phyloP scores from a whole-genome alignment of 2,113 vertebrate genomes.

The Otus sunia region DNA sequence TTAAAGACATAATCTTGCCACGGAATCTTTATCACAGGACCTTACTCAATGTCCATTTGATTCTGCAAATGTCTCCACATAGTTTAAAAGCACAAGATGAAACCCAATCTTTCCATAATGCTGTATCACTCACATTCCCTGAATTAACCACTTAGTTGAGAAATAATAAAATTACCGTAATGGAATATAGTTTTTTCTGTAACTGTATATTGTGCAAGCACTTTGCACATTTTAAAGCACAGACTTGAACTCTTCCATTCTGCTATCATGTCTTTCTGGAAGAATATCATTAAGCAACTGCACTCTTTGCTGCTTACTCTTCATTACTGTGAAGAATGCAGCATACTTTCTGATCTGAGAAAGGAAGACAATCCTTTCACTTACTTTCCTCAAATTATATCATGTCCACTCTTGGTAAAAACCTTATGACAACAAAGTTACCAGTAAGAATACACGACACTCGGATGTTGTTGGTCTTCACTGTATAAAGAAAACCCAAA shows the following conservation, averaged over 20 bases:
- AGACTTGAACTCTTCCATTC: not conserved
- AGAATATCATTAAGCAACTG: not conserved
- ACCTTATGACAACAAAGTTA: not conserved
- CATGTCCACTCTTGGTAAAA: not conserved
- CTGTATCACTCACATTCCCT: not conserved
- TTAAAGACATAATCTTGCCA: not conserved
- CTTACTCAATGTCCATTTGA: not conserved
- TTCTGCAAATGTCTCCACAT: not conserved
- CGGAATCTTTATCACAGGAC: not conserved
- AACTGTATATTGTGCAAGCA: not conserved
- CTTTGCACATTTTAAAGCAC: not conserved
- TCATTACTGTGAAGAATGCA: not conserved
- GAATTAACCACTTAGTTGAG: not conserved
- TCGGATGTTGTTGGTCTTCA: not conserved
- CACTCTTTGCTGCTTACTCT: not conserved
- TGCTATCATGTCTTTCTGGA: not conserved
- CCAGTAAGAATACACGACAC: not conserved
- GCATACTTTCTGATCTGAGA: not conserved
- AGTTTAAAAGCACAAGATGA: not conserved
- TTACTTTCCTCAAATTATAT: not conserved
- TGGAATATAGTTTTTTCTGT: not conserved
- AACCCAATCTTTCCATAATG: not conserved
- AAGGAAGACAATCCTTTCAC: not conserved
- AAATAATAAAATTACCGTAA: not conserved
- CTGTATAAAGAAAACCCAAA: not conserved